phyloP scores from a whole-genome alignment of 1,140 invertebrate species.

The Diorhabda carinulata region DNA sequence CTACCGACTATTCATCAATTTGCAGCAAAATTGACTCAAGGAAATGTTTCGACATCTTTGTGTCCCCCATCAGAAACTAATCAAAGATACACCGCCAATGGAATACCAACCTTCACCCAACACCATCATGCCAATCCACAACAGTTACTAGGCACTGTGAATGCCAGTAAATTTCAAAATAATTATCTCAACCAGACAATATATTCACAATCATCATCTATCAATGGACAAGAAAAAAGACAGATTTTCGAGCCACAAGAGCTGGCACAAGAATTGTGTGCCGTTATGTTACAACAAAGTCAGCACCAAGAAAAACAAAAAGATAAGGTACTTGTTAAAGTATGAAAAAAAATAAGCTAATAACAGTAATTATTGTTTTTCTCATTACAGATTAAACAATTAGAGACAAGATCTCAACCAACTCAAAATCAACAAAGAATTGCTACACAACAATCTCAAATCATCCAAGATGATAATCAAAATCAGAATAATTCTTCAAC shows the following conservation, averaged over 20 bases:
- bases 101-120: constrained; percentile 45
- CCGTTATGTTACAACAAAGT: constrained; percentile 38
- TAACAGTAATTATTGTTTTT: neutral
- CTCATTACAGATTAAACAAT: neutral
- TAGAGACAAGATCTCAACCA: neutral
- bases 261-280: constrained; percentile 43
- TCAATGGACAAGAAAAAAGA: constrained; percentile 38
- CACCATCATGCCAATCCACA: constrained; percentile 43
- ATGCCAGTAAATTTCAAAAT: constrained; percentile 37
- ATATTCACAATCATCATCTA: constrained; percentile 32
- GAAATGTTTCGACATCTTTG: constrained; percentile 45
- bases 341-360: constrained; percentile 1
- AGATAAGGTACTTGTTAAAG: constrained; percentile 14
- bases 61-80: constrained; percentile 36
- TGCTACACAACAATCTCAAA: constrained; percentile 27
- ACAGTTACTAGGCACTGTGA: constrained; percentile 37
- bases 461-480: constrained; percentile 31
- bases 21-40: constrained; percentile 53
- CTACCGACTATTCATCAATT: constrained; percentile 64
- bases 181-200: constrained; percentile 40
- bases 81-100: constrained; percentile 45
- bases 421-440: constrained; percentile 22
- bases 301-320: constrained; percentile 24
- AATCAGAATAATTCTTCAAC: constrained; percentile 21
- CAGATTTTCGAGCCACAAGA: constrained; percentile 41